Evolutionary conservation across 1,140 invertebrate species (phyloP).

Genomic region (Probaryconus sp.): DNA sequence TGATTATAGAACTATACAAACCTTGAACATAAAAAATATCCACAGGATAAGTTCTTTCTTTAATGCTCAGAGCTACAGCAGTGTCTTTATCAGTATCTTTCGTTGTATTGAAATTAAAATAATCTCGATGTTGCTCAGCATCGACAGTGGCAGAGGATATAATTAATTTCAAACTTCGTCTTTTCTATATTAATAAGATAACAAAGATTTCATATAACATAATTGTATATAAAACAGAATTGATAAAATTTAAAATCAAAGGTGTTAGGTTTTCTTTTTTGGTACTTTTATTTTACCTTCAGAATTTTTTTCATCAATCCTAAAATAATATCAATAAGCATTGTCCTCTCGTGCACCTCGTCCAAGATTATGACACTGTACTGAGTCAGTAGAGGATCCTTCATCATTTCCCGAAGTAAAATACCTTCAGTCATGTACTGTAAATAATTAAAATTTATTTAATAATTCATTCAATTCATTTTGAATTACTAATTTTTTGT

Average conservation of each 20-base stretch:
- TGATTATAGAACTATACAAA: slow-evolving; percentile 58
- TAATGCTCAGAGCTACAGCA: slow-evolving; percentile 90
- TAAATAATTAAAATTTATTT: slow-evolving; percentile 66
- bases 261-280: too few relatives aligned
- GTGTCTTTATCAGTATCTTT: slow-evolving; percentile 82
- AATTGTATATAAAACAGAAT: not conserved
- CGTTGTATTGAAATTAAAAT: slow-evolving; percentile 88
- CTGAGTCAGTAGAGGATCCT: slow-evolving; percentile 92
- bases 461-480: not conserved
- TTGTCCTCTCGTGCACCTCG: slow-evolving; percentile 96
- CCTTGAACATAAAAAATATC: slow-evolving; percentile 90
- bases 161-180: slow-evolving; percentile 90
- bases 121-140: slow-evolving; percentile 90
- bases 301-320: slow-evolving; percentile 96
- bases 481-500: slow-evolving; percentile 4
- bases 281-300: slow-evolving; percentile 77
- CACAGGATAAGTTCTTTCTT: slow-evolving; percentile 93
- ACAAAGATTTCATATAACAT: not conserved
- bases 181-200: slow-evolving; percentile 82
- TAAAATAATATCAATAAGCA: slow-evolving; percentile 96
- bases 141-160: slow-evolving; percentile 97
- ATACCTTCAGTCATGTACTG: slow-evolving; percentile 98
- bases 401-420: slow-evolving; percentile 95
- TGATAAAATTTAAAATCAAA: slow-evolving; percentile 3
- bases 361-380: slow-evolving; percentile 96